phyloP scores from a whole-genome alignment of 2,797 vertebrate species.

The Chelon auratus region DNA sequence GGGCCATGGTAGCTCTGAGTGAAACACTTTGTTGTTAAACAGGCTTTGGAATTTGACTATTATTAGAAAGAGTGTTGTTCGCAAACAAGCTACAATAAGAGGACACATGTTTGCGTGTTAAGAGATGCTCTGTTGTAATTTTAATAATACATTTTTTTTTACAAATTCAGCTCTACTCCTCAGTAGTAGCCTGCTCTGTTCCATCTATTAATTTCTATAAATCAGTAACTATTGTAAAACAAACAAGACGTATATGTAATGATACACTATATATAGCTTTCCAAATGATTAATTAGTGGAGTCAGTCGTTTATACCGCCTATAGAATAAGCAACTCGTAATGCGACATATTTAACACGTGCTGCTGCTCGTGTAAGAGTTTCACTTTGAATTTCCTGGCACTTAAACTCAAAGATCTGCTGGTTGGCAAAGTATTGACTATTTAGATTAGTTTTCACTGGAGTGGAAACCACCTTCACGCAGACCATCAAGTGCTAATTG shows the following conservation, averaged over 20 bases:
- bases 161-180: no score
- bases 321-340: conserved; percentile 7
- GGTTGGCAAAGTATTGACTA: conserved; percentile 59
- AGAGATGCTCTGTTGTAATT: no score
- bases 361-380: conserved; percentile 26
- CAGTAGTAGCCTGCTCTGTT: no score
- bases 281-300: conserved; percentile 33
- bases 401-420: conserved; percentile 56
- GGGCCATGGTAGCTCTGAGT: no score
- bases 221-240: neutral
- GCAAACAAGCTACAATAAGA: no score
- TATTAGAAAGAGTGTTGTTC: no score
- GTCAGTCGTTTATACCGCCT: conserved; percentile 12
- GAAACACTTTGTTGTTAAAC: no score
- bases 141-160: no score
- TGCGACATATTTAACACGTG: conserved; percentile 16
- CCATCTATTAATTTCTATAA: neutral
- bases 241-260: neutral
- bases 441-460: conserved; percentile 75
- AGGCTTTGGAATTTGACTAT: no score
- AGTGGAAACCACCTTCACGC: conserved; percentile 76
- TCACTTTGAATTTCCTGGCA: conserved; percentile 42
- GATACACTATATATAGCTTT: neutral
- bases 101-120: no score
- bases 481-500: conserved; percentile 87